These are phyloP conservation scores for Drosophila sulfurigaster DNA, from an alignment of 1,140 invertebrate species.

Conservation along the genomic window DNA sequence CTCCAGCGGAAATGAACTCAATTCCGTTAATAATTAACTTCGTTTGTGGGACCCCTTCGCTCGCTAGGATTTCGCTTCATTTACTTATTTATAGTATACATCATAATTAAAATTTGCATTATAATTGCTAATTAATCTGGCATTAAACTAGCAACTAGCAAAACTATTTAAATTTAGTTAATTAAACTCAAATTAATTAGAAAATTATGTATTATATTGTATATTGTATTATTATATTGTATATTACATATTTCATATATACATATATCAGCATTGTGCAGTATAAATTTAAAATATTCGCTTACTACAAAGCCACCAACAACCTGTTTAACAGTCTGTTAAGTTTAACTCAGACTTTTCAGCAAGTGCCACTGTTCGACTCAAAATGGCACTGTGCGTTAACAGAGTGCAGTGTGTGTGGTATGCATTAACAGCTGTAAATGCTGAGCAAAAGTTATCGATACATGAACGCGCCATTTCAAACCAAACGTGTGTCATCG, in stretches of 20 bases:
- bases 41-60: constrained; percentile 8
- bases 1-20: constrained; percentile 26
- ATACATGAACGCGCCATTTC: constrained; percentile 34
- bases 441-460: constrained; percentile 25
- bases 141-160: background rate
- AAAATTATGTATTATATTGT: too few relatives aligned
- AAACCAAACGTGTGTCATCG: constrained; percentile 32
- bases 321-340: constrained; percentile 6
- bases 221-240: background rate
- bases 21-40: constrained; percentile 39
- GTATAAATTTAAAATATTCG: background rate
- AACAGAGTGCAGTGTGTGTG: constrained; percentile 15
- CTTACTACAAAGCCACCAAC: background rate
- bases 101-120: constrained; percentile 4
- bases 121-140: background rate
- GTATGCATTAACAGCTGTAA: constrained; percentile 27
- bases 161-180: background rate
- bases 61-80: background rate
- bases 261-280: background rate
- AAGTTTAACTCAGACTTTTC: background rate
- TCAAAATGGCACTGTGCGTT: constrained; percentile 35
- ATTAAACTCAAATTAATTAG: too few relatives aligned
- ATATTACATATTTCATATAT: background rate
- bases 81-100: background rate
- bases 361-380: background rate